A percentile compares a stretch with the other conserved stretches of the same genome.
These are phyloP conservation scores for Equus quagga DNA, from an alignment of 2,113 vertebrate genomes.

Conservation along the genomic window DNA sequence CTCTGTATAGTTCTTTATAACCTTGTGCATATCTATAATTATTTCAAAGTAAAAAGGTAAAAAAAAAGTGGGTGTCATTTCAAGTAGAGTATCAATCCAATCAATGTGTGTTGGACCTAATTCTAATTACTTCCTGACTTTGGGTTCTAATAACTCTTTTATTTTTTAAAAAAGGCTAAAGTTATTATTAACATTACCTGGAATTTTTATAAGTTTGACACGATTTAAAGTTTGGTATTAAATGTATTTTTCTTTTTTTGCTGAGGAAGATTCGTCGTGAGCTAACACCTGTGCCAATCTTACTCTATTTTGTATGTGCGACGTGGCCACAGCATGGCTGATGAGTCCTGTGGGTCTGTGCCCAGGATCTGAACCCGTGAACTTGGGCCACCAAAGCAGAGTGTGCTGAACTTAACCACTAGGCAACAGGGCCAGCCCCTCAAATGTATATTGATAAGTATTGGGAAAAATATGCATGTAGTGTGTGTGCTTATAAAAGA, in stretches of 20 bases:
- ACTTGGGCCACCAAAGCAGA: no score
- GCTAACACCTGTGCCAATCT: no score
- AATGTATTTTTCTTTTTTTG: no score
- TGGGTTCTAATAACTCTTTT: not conserved
- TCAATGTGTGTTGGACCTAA: not conserved
- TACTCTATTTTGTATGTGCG: no score
- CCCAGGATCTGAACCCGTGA: no score
- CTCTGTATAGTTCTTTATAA: not conserved
- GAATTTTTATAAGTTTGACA: not conserved
- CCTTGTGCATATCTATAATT: not conserved
- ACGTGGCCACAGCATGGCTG: no score
- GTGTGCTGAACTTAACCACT: no score
- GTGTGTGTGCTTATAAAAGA: not conserved
- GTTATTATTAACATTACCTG: not conserved
- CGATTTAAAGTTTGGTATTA: not conserved
- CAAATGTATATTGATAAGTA: not conserved
- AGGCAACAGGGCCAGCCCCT: no score
- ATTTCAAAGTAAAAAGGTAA: not conserved
- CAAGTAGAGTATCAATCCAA: not conserved
- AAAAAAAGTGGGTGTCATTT: not conserved
- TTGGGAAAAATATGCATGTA: not conserved
- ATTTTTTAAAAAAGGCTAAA: not conserved
- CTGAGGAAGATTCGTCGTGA: no score
- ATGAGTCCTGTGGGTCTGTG: no score
- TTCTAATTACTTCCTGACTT: not conserved